Evolutionary conservation across 2,113 vertebrate genomes (phyloP).

Genomic region (Anarrhichthys ocellatus): DNA sequence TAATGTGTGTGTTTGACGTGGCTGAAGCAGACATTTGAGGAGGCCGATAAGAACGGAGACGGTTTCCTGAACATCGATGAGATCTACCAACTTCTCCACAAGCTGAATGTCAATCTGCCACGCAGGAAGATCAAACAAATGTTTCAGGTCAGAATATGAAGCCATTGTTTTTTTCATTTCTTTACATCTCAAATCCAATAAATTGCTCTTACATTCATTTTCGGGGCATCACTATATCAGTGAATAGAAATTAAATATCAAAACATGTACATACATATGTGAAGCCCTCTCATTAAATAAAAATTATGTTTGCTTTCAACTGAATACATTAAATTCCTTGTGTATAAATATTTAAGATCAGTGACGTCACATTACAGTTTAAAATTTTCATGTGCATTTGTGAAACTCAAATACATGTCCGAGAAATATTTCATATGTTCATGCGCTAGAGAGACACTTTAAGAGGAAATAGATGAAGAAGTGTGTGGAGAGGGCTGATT

Average conservation of each 20-base stretch:
- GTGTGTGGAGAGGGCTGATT: neutral
- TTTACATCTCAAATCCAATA: neutral
- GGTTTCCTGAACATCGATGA: conserved; percentile 96
- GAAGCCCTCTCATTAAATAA: neutral
- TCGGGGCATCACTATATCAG: neutral
- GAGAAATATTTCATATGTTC: conserved; percentile 39
- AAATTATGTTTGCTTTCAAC: neutral
- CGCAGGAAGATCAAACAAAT: conserved; percentile 97
- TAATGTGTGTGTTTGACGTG: conserved; percentile 84
- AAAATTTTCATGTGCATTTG: conserved; percentile 4
- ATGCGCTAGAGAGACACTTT: conserved; percentile 27
- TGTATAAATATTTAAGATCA: conserved; percentile 10
- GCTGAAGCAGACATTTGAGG: conserved; percentile 98
- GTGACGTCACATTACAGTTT: conserved; percentile 15
- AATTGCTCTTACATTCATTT: neutral
- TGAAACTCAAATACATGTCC: conserved; percentile 21
- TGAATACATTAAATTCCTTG: neutral
- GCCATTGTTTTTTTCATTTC: neutral
- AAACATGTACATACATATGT: neutral
- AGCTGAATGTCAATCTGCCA: conserved; percentile 97
- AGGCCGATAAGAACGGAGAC: conserved; percentile 97
- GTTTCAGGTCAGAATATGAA: conserved; percentile 91
- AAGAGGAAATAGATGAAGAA: conserved; percentile 21
- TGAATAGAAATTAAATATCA: neutral
- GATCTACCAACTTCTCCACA: conserved; percentile 96